These are phyloP conservation scores for Halichondria panicea DNA, from an alignment of 37 sponge, comb jelly and placozoan genomes.

Conservation along the genomic window DNA sequence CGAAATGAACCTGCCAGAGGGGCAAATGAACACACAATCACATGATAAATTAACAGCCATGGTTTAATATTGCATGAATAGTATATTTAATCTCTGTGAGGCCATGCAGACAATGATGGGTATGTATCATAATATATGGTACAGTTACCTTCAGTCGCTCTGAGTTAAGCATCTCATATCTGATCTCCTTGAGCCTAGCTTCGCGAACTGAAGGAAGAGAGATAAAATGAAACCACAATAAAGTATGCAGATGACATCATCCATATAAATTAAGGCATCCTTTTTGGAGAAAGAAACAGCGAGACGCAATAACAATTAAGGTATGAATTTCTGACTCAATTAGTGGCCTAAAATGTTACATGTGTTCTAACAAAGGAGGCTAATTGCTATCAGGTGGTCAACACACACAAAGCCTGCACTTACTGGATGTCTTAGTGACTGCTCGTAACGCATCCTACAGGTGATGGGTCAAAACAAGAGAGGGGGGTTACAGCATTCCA, in stretches of 20 bases:
- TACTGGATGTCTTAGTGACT: conserved; percentile 83
- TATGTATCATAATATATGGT: neutral
- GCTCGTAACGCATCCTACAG: conserved; percentile 82
- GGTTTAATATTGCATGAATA: neutral
- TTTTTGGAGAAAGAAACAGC: no score
- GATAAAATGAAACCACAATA: neutral
- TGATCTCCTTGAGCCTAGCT: conserved; percentile 93
- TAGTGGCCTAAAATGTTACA: no score
- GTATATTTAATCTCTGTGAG: neutral
- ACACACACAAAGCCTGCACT: no score
- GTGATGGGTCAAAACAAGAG: neutral
- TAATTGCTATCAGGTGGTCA: no score
- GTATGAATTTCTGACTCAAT: no score
- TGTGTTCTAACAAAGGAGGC: no score
- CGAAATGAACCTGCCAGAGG: conserved; percentile 66
- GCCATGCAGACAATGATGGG: neutral
- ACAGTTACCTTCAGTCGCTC: conserved; percentile 81
- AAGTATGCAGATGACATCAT: neutral
- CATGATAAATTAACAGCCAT: neutral
- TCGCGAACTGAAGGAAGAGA: conserved; percentile 68
- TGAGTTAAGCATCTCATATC: conserved; percentile 90
- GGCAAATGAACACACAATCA: neutral
- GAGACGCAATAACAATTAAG: no score
- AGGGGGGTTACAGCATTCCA: neutral
- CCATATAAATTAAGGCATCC: neutral